A percentile compares a stretch with the other conserved stretches of the same genome.
Evolutionary conservation across 1,140 invertebrate species (phyloP).

Genomic region (Mya arenaria): DNA sequence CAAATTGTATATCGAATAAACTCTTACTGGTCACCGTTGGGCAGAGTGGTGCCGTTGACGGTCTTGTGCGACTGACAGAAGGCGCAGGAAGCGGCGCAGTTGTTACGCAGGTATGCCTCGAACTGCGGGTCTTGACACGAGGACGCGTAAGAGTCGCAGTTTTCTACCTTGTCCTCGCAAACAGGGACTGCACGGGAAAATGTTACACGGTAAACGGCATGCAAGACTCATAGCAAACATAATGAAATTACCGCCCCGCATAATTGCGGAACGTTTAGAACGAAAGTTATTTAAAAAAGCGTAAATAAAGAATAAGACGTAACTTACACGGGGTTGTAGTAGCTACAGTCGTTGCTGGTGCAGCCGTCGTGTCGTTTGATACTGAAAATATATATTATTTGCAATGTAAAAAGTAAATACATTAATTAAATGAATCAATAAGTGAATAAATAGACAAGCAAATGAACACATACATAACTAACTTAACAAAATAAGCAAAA

Average conservation of each 20-base stretch:
- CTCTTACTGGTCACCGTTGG: no score
- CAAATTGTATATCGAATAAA: no score
- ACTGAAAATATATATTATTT: not conserved
- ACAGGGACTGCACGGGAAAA: conserved; percentile 3
- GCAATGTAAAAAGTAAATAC: no score
- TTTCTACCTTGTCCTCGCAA: conserved; percentile 35
- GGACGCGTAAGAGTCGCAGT: conserved; percentile 8
- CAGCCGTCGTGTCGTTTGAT: not conserved
- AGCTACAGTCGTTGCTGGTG: not conserved
- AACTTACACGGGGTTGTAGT: not conserved
- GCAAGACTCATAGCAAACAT: not conserved
- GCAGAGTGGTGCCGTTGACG: conserved; percentile 15
- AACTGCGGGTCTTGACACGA: conserved; percentile 19
- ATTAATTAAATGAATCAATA: no score
- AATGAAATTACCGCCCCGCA: not conserved
- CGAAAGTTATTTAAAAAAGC: not conserved
- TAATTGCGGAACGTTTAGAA: not conserved
- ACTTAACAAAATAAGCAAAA: no score
- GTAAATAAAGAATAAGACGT: no score
- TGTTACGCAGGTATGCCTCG: not conserved
- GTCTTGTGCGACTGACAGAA: conserved; percentile 40
- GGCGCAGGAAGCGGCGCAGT: conserved; percentile 33
- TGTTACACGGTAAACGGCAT: not conserved
- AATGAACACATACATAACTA: no score
- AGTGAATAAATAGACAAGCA: no score